Base-by-base conservation (phyloP, 2,113 vertebrate species). In the Sorex araneus region DNA sequence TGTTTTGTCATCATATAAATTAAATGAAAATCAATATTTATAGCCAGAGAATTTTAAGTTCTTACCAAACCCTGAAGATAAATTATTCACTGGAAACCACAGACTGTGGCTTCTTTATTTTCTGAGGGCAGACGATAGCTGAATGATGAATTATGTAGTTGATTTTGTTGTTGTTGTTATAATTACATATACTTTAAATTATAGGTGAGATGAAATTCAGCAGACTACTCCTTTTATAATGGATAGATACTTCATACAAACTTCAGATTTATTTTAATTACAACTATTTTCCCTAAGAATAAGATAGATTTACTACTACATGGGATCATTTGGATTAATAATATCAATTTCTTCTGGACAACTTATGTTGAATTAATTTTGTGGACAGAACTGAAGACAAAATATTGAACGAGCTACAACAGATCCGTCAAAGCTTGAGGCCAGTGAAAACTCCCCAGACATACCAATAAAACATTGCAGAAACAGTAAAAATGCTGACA, bases 341-440 rank as follows among this genome's bases (percentile, higher is more conserved):
- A 77, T 90, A 93, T 90, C 63, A 73, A 89, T 89, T 80, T 70
- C 60, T 40, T 85, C 45, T 83, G 73, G 71, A 92, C 85, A 94
- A 86, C 84, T 89, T 93, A 93, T 69, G 43, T 90, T 90, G 73
- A 90, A 89, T 83, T 93, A 93, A 96, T 95, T 71, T 88, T 80
- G 85, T 89, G 45, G 75, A 84, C 50, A 86, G 40, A 30, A 50
- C 75, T 13, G 8, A 92, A 28, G 36, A 76, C 32, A 40, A 93
- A 93, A 79, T 84, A 92, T 79, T 92, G 43, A n/a, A 93, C 71
- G 66, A 90, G 43, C 43, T 78, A 73, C 78, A 74, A 25, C 32
- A 93, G n/a, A 40, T 34, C 50, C 73, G 70, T 88, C 86, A 92
- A 66, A 77, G 32, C 10, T 70, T 23, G 45, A 70, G 36, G 60